Evolutionary conservation across 2,888 invertebrate genomes (phyloP).

Genomic region (Hedychridium roseum): DNA sequence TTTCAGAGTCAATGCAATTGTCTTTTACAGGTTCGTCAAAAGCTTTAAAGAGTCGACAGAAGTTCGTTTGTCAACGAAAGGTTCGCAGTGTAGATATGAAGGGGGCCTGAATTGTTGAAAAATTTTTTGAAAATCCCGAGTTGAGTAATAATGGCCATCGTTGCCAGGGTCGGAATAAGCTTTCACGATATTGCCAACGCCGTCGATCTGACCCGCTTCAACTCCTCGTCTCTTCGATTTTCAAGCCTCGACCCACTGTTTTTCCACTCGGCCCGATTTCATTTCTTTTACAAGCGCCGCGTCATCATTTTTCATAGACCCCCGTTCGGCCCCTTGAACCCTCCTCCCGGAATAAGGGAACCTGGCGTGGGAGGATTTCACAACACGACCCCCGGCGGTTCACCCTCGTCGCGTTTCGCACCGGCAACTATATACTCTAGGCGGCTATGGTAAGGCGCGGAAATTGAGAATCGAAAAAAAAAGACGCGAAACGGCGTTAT

Average conservation of each 20-base stretch:
- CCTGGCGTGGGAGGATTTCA: constrained; percentile 32
- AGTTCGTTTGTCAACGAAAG: too few relatives aligned
- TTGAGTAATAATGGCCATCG: too few relatives aligned
- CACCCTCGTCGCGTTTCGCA: constrained; percentile 36
- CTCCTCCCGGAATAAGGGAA: constrained; percentile 26
- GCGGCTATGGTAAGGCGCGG: constrained; percentile 18
- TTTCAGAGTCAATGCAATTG: too few relatives aligned
- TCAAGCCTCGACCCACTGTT: constrained; percentile 23
- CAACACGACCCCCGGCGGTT: constrained; percentile 28
- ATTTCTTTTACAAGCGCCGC: constrained; percentile 59
- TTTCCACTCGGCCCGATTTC: constrained; percentile 53
- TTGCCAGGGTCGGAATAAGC: too few relatives aligned
- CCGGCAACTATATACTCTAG: constrained; percentile 24
- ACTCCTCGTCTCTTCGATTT: constrained; percentile 17
- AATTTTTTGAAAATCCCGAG: too few relatives aligned
- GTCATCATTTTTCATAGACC: constrained; percentile 63
- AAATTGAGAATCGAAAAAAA: constrained; percentile 11
- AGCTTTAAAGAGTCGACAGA: too few relatives aligned
- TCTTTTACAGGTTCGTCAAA: too few relatives aligned
- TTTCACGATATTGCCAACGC: too few relatives aligned
- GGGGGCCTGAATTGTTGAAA: too few relatives aligned
- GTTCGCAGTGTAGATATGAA: too few relatives aligned
- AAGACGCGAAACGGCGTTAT: constrained; percentile 30
- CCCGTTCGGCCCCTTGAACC: constrained; percentile 19
- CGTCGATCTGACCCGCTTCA: not conserved